Conservation (phyloP, 2,113 vertebrate species). For the Synodontis membranacea region DNA sequence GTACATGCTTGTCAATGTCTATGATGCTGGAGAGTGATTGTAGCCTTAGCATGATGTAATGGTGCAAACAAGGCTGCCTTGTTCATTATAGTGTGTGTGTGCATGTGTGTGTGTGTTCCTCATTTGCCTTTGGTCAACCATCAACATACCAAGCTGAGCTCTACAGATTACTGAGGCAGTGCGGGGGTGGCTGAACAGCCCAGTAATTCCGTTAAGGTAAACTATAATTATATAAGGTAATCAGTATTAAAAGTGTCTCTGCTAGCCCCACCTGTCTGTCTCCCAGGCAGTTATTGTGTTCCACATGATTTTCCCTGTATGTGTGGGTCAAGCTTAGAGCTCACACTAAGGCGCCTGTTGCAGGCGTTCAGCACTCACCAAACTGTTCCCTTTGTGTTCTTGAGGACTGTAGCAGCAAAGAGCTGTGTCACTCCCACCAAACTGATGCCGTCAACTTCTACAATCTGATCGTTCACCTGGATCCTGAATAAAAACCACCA, state of each 20-base stretch:
- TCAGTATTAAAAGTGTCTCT: conserved; percentile 16
- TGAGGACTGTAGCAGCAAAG: conserved; percentile 89
- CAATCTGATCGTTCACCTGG: conserved; percentile 92
- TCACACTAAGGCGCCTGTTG: background rate
- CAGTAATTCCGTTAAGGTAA: conserved; percentile 12
- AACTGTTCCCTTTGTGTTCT: conserved; percentile 91
- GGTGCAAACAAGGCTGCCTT: background rate
- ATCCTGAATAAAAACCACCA: conserved; percentile 69
- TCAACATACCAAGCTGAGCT: conserved; percentile 33
- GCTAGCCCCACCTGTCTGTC: background rate
- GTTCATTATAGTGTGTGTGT: conserved; percentile 30
- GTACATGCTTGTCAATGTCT: background rate
- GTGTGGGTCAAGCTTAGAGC: background rate
- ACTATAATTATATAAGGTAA: conserved; percentile 12
- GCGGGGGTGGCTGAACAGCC: background rate
- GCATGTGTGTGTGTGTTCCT: conserved; percentile 18
- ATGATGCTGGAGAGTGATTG: conserved; percentile 8
- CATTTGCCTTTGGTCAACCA: conserved; percentile 58
- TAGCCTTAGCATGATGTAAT: conserved; percentile 4
- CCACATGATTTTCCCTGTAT: background rate
- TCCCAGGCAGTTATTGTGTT: background rate
- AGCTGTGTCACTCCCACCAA: conserved; percentile 90
- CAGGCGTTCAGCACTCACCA: conserved; percentile 69
- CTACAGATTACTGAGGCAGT: background rate
- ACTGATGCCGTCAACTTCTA: conserved; percentile 89